Evolutionary conservation across 2,888 invertebrate genomes (phyloP).

Genomic region (Pilophorus perplexus): DNA sequence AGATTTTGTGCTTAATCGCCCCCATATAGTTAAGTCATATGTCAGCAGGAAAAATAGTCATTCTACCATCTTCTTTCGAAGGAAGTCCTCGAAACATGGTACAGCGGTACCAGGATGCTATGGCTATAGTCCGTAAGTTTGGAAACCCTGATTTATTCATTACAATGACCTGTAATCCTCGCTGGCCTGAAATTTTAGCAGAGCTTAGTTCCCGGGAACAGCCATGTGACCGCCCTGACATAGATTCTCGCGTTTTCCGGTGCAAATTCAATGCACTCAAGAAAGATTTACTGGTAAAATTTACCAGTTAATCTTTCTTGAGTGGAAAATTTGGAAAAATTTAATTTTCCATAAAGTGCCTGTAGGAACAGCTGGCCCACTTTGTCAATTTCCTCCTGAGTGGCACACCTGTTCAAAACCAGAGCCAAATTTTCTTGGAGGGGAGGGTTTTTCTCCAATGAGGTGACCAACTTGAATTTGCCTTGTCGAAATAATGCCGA

Average conservation of each 20-base stretch:
- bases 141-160: conserved; percentile 3
- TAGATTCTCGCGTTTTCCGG: neutral
- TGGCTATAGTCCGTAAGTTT: neutral
- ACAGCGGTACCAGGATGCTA: conserved; percentile 2
- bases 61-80: conserved; percentile 6
- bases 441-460: too few species aligned
- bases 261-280: neutral
- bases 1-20: neutral
- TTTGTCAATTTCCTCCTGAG: too few species aligned
- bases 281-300: neutral
- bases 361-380: too few species aligned
- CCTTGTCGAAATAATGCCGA: too few species aligned
- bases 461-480: too few species aligned
- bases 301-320: too few species aligned
- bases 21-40: neutral
- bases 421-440: too few species aligned
- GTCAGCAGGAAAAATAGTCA: neutral
- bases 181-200: too few species aligned
- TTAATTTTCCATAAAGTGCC: too few species aligned
- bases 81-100: neutral
- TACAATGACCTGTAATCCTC: conserved; percentile 10
- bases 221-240: neutral
- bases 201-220: neutral
- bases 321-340: too few species aligned
- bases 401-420: too few species aligned